Conservation (phyloP, 1,140 invertebrate species). For the Philopotamus ludificatus region DNA sequence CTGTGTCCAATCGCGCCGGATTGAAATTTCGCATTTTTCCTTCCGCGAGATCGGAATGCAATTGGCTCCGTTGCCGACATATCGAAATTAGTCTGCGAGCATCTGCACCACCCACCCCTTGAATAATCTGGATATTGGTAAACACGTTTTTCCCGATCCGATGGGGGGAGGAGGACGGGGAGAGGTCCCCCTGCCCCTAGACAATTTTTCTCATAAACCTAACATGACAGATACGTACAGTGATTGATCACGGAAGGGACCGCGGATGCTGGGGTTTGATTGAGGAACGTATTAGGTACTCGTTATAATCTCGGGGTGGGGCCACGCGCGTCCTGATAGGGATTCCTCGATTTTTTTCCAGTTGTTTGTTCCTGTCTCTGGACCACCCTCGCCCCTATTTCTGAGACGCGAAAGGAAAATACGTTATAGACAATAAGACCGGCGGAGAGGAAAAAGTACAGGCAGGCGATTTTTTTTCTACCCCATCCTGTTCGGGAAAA, state of each 20-base stretch:
- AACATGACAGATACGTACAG: conserved; percentile 59
- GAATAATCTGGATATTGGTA: conserved; percentile 29
- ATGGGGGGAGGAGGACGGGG: background rate
- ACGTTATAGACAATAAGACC: conserved; percentile 40
- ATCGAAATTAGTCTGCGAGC: background rate
- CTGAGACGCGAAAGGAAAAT: conserved; percentile 38
- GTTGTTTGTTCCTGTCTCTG: background rate
- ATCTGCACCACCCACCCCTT: background rate
- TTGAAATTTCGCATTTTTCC: too few species aligned
- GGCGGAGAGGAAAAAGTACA: conserved; percentile 35
- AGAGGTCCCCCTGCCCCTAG: background rate
- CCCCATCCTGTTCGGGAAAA: conserved; percentile 33
- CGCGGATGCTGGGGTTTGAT: conserved; percentile 42
- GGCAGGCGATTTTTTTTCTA: conserved; percentile 42
- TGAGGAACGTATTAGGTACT: conserved; percentile 42
- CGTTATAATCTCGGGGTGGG: conserved; percentile 39
- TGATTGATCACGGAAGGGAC: conserved; percentile 51
- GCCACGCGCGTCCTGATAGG: background rate
- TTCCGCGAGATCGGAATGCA: too few species aligned
- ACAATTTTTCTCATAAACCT: conserved; percentile 60
- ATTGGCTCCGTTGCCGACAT: conserved; percentile 1
- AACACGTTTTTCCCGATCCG: conserved; percentile 21
- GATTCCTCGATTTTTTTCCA: conserved; percentile 26
- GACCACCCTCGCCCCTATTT: conserved; percentile 6
- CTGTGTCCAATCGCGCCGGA: too few species aligned